Evolutionary conservation across 2,888 invertebrate genomes (phyloP), one percentile per base, ranked within the genome.

Genomic region (Hecatera dysodea): DNA sequence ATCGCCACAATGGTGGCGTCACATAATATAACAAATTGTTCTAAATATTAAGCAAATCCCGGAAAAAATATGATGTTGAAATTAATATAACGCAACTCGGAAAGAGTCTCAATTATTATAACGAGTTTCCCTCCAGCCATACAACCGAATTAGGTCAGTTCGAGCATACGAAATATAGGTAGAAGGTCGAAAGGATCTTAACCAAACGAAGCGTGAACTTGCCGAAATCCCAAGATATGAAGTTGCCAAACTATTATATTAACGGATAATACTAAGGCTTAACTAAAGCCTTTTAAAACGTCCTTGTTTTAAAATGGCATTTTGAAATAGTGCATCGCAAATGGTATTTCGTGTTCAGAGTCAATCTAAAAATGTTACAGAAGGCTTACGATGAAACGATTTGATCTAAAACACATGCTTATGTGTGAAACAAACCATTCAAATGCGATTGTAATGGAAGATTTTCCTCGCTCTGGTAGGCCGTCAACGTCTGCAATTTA

Each of bases 131-230:
- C 42, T 48, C 22, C 8, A 75, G 64, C 50, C 64, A 53, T 67
- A 71, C 67, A 67, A 72, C 44, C 48, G 61, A 80, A 84, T 83
- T 70, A 82, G 72, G 75, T 80, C 67, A 73, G 46, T 61, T 29
- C 46, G 52, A 68, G 53, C 68, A 55, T 67, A 72, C 48, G 57
- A 44, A 12, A 66, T 64, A 63, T 62, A 50, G 72, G 66, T 64
- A 55, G 46, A 57, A 71, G 78, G 73, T 72, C 71, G 62, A 59
- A 71, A 64, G 65, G 72, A 64, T 69, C 72, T 80, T 75, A 75
- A 60, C 48, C 67, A 72, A 79, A 82, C 67, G 64, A 74, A 84
- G 65, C 79, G 67, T 64, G 29, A 76, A 50, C 9, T 17, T 8
- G 11, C 67, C 50, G 9, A 72, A 74, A 67, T 63, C 62, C 29